Evolutionary conservation across 2,888 invertebrate genomes (phyloP).

Genomic region (Tholera decimalis): DNA sequence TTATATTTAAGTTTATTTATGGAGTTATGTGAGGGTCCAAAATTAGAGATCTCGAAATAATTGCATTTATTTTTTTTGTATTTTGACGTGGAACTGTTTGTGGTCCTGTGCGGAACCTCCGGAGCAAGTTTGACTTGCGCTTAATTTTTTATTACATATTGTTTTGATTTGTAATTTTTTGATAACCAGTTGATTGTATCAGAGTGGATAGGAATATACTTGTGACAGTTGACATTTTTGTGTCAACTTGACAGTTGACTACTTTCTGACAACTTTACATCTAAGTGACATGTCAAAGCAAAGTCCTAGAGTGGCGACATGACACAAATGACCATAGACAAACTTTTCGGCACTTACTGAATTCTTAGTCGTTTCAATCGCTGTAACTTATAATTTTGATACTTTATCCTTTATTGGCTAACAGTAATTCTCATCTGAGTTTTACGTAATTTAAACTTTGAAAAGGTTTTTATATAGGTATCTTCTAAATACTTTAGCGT

Average conservation of each 20-base stretch:
- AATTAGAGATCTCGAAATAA: constrained; percentile 57
- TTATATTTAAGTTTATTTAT: constrained; percentile 30
- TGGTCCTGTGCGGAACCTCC: constrained; percentile 41
- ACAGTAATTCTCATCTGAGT: too few species aligned
- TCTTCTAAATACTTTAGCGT: too few species aligned
- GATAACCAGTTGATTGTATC: constrained; percentile 13
- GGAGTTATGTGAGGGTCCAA: constrained; percentile 56
- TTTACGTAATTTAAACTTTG: too few species aligned
- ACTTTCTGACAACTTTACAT: too few species aligned
- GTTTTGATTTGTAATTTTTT: constrained; percentile 16
- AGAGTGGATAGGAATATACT: not conserved
- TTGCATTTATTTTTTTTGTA: constrained; percentile 54
- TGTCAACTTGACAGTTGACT: not conserved
- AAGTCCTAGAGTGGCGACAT: not conserved
- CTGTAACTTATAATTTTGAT: too few species aligned
- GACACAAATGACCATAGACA: too few species aligned
- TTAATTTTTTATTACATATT: constrained; percentile 33
- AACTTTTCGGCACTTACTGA: too few species aligned
- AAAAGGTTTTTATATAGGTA: too few species aligned
- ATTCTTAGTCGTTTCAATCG: too few species aligned
- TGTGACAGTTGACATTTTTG: not conserved
- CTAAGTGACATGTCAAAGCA: not conserved
- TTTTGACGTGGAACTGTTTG: constrained; percentile 26
- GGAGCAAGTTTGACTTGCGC: constrained; percentile 31
- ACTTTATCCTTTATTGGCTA: too few species aligned